Conservation (phyloP, 1,140 invertebrate species). For the Achroia grisella region DNA sequence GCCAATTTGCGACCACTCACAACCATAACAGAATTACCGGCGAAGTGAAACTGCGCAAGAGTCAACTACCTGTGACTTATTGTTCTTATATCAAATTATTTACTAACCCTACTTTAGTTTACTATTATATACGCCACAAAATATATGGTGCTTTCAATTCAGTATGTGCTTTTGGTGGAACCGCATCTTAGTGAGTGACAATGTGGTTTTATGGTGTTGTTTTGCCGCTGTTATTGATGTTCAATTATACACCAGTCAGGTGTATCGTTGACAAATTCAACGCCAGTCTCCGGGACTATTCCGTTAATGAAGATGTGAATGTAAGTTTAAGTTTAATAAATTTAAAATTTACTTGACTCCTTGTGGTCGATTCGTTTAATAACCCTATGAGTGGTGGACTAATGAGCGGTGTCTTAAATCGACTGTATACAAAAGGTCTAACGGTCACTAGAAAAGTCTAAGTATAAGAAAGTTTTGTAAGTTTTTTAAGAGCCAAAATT, state of each 20-base stretch:
- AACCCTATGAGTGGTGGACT: too few species aligned
- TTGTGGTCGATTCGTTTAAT: too few species aligned
- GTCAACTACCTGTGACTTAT: slow-evolving; percentile 54
- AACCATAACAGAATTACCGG: slow-evolving; percentile 52
- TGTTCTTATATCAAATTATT: slow-evolving; percentile 59
- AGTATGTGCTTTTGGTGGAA: too few species aligned
- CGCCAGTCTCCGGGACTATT: slow-evolving; percentile 44
- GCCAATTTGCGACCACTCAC: slow-evolving; percentile 7
- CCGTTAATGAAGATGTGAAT: slow-evolving; percentile 31
- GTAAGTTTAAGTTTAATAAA: slow-evolving; percentile 30
- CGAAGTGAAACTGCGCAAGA: slow-evolving; percentile 53
- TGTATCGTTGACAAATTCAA: slow-evolving; percentile 49
- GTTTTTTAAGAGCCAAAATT: too few species aligned
- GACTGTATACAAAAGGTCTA: too few species aligned
- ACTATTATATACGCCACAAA: too few species aligned
- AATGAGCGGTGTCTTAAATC: too few species aligned
- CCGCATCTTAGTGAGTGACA: too few species aligned
- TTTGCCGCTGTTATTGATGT: slow-evolving; percentile 3
- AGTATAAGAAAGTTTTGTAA: too few species aligned
- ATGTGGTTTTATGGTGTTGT: neutral
- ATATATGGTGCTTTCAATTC: too few species aligned
- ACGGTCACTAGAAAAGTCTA: too few species aligned
- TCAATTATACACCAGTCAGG: neutral
- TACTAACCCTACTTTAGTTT: slow-evolving; percentile 16
- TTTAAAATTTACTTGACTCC: too few species aligned